A percentile compares a stretch with the other conserved stretches of the same genome.
Conservation (phyloP, 2,797 vertebrate species). For the Paedocypris micromegethes region DNA sequence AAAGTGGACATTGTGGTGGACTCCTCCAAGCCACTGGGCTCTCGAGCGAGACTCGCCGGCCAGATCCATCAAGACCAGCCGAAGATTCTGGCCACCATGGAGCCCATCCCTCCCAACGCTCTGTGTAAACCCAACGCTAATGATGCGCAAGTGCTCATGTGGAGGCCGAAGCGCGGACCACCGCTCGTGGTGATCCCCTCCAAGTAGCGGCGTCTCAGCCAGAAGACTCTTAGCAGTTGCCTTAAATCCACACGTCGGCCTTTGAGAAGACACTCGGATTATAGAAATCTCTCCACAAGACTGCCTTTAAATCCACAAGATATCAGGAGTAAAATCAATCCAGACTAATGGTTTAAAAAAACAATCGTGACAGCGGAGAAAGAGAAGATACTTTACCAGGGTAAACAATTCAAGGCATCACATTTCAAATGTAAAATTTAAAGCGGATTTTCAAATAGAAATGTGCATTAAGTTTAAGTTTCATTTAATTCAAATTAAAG, state of each 20-base stretch:
- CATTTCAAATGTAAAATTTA: too few species aligned
- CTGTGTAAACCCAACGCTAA: constrained; percentile 95
- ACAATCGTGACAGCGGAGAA: too few species aligned
- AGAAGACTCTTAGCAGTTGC: constrained; percentile 45
- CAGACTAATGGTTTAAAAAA: too few species aligned
- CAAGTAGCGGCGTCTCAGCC: constrained; percentile 68
- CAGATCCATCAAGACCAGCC: constrained; percentile 94
- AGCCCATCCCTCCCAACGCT: constrained; percentile 88
- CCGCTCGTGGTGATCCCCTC: constrained; percentile 91
- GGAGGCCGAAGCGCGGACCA: constrained; percentile 89
- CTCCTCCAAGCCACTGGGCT: constrained; percentile 84
- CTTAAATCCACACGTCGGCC: constrained; percentile 73
- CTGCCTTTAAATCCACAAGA: constrained; percentile 32
- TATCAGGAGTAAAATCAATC: neutral
- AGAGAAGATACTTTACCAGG: too few species aligned
- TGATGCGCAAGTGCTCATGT: constrained; percentile 97
- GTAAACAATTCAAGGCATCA: too few species aligned
- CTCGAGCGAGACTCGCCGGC: constrained; percentile 84
- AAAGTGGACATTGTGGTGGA: constrained; percentile 91
- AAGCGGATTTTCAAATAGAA: too few species aligned
- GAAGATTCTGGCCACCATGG: constrained; percentile 88
- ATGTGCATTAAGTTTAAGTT: too few species aligned
- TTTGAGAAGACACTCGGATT: constrained; percentile 58
- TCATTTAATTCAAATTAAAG: too few species aligned
- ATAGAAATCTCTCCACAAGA: constrained; percentile 33